Evolutionary conservation across 2,888 invertebrate genomes (phyloP).

Genomic region (Onthophagus sagittarius): DNA sequence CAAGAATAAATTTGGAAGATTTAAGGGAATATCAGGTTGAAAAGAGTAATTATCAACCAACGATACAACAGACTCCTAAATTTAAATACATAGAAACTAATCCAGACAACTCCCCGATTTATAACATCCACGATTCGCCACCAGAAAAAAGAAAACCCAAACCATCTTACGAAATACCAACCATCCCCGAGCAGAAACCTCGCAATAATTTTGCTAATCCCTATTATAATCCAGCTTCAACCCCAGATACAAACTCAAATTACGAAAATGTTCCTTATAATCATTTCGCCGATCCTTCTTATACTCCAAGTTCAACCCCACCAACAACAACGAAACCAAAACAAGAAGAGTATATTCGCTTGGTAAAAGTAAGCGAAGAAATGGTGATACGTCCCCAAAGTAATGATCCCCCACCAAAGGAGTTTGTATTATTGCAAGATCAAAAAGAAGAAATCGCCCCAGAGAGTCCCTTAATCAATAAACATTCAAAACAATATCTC

Average conservation of each 20-base stretch:
- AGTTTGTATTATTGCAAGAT: background rate
- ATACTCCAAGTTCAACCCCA: background rate
- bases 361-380: background rate
- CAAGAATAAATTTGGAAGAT: background rate
- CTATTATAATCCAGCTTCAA: background rate
- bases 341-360: background rate
- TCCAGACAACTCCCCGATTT: background rate
- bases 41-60: background rate
- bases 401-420: background rate
- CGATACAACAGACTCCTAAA: background rate
- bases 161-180: background rate
- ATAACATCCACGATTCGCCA: background rate
- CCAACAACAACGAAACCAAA: background rate
- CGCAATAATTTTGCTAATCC: background rate
- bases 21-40: slow-evolving; percentile 1
- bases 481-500: slow-evolving; percentile 13
- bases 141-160: background rate
- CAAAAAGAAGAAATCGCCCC: background rate
- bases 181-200: background rate
- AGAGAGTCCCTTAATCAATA: background rate
- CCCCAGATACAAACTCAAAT: background rate
- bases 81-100: background rate
- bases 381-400: background rate
- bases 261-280: background rate
- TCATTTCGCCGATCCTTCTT: background rate